Evolutionary conservation across 2,888 invertebrate genomes (phyloP).

Genomic region (Pheosia gnoma): DNA sequence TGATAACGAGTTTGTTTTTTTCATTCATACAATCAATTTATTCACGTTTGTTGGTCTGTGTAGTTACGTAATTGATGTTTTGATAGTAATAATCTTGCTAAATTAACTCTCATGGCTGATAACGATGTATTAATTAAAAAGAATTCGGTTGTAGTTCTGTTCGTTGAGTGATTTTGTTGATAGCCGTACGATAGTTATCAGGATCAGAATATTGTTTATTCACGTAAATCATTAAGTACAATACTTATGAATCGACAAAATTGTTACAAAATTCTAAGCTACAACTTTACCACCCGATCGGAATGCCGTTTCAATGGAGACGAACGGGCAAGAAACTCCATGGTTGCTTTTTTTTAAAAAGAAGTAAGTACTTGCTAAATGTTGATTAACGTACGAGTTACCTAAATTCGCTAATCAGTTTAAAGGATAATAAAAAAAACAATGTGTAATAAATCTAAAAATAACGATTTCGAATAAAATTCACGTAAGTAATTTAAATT

Average conservation of each 20-base stretch:
- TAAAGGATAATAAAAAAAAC: too few relatives aligned
- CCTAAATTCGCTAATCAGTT: too few relatives aligned
- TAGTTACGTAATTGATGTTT: slow-evolving; percentile 43
- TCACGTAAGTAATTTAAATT: slow-evolving; percentile 1
- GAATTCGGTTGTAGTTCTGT: not conserved
- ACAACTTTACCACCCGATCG: too few relatives aligned
- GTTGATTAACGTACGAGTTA: too few relatives aligned
- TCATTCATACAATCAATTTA: slow-evolving; percentile 40
- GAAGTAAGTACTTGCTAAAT: too few relatives aligned
- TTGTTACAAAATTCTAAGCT: too few relatives aligned
- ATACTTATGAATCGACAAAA: too few relatives aligned
- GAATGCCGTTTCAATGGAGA: too few relatives aligned
- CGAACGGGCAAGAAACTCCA: too few relatives aligned
- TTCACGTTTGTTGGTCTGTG: slow-evolving; percentile 45
- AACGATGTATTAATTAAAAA: not conserved
- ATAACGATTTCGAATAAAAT: not conserved
- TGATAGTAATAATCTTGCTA: slow-evolving; percentile 18
- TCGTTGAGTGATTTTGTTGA: not conserved
- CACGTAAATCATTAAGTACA: too few relatives aligned
- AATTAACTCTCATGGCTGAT: slow-evolving; percentile 12
- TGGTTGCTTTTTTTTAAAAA: too few relatives aligned
- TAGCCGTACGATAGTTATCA: not conserved
- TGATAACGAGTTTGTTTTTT: slow-evolving; percentile 48
- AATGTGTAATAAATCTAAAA: not conserved
- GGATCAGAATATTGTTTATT: too few relatives aligned